Base-by-base conservation (phyloP, 2,113 vertebrate species). In the Platichthys stellatus region DNA sequence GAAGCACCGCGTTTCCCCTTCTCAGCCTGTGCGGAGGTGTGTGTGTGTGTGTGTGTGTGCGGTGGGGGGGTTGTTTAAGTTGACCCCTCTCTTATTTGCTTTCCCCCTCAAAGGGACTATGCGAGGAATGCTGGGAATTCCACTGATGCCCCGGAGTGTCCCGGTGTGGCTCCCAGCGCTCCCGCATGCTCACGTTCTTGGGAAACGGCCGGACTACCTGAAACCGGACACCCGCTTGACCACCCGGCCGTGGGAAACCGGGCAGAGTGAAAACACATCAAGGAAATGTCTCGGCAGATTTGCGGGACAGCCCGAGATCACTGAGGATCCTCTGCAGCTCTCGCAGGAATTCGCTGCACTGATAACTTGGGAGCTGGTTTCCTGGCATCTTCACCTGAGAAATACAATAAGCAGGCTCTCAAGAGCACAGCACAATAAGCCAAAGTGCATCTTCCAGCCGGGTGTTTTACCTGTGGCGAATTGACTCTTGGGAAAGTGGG, bases 51-150 rank as follows among this genome's bases (percentile, higher is more conserved):
- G n/a, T n/a, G 23, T 23, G 23, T 23, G 23, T 23, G 26, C 3
- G 26, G 26, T 2, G 74, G 69, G 77, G 62, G 54, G 79, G 78
- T 4, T 15, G 54, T 69, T 85, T 86, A 90, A 23, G 23, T 23
- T 23, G 23, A 88, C 76, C 85, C 85, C 83, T 85, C 83, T 89
- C 71, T 51, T 92, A 90, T 92, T 92, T 90, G 85, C 90, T 87
- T 90, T 88, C 86, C 81, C 81, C 87, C 86, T 92, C 88, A 89
- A 89, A 91, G 87, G 71, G 91, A 87, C 87, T 91, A 92, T 91
- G 88, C 26, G 45, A 85, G 85, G 91, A 92, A 92, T 92, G 87
- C 72, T 0, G 78, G 90, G 91, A 92, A 92, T 92, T 68, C 59
- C 51, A 91, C 84, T 91, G 91, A 92, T 89, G 87, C 87, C 69